Percentiles rank a stretch among this genome's conserved stretches.
Conservation (phyloP, 2,888 invertebrate species). For the Phengaris alcon region DNA sequence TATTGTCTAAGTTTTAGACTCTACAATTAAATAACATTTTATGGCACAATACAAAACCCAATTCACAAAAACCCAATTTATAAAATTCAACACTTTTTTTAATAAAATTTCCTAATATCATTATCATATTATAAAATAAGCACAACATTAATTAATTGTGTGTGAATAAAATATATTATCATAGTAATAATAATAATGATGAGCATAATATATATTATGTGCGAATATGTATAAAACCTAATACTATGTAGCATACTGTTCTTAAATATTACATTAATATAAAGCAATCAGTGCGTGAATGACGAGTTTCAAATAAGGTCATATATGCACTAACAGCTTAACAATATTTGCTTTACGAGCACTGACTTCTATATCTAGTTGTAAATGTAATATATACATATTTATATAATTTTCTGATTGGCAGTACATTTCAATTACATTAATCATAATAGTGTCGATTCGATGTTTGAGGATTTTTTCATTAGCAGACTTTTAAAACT, state of each 20-base stretch:
- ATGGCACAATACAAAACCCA: conserved; percentile 52
- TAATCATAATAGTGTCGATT: not conserved
- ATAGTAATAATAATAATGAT: not conserved
- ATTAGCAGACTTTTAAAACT: too few species aligned
- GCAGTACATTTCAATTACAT: not conserved
- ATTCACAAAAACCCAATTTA: conserved; percentile 25
- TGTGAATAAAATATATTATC: not conserved
- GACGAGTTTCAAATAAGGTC: not conserved
- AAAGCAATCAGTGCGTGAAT: not conserved
- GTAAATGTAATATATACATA: too few species aligned
- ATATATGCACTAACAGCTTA: not conserved
- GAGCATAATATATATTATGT: not conserved
- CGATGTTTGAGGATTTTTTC: too few species aligned
- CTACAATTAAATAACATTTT: conserved; percentile 53
- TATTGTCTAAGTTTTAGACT: conserved; percentile 41
- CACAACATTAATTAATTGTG: not conserved
- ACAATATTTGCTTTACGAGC: not conserved
- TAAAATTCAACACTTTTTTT: conserved; percentile 19
- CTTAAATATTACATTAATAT: not conserved
- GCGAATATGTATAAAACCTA: conserved; percentile 3
- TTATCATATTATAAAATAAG: not conserved
- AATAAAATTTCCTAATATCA: not conserved
- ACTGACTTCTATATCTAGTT: not conserved
- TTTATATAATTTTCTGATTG: not conserved
- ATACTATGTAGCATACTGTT: conserved; percentile 2